Evolutionary conservation across 2,888 invertebrate species (phyloP).

Genomic region (Fabriciana adippe): DNA sequence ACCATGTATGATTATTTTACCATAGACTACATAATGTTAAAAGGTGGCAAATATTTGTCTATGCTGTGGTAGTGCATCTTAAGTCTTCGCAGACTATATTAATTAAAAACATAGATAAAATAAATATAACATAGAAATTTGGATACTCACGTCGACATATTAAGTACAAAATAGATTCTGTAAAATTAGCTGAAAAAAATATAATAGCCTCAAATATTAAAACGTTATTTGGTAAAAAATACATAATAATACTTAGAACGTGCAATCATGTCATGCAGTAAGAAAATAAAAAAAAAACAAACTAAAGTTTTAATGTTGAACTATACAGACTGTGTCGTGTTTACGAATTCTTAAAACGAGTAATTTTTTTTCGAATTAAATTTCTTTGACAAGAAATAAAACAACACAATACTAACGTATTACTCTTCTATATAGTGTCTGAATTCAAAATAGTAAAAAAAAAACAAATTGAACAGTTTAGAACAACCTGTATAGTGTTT

Average conservation of each 20-base stretch:
- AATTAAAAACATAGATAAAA: too few species aligned
- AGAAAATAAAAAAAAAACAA: not conserved
- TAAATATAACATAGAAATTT: too few species aligned
- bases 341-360: not conserved
- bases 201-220: not conserved
- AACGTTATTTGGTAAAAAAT: slow-evolving; percentile 3
- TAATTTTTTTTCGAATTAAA: not conserved
- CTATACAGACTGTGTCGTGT: not conserved
- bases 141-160: too few species aligned
- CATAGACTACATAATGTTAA: too few species aligned
- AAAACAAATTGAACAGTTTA: not conserved
- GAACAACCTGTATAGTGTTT: not conserved
- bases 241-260: slow-evolving; percentile 2
- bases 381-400: not conserved
- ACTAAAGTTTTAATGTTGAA: not conserved
- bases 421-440: not conserved
- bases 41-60: too few species aligned
- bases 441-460: not conserved
- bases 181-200: slow-evolving; percentile 1
- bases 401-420: too few species aligned
- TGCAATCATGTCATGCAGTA: slow-evolving; percentile 10
- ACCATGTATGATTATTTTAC: too few species aligned
- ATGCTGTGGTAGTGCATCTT: too few species aligned
- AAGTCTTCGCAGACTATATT: too few species aligned
- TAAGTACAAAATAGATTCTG: too few species aligned